Evolutionary conservation across 2,113 vertebrate genomes (phyloP).

Genomic region (Spheniscus mendiculus): DNA sequence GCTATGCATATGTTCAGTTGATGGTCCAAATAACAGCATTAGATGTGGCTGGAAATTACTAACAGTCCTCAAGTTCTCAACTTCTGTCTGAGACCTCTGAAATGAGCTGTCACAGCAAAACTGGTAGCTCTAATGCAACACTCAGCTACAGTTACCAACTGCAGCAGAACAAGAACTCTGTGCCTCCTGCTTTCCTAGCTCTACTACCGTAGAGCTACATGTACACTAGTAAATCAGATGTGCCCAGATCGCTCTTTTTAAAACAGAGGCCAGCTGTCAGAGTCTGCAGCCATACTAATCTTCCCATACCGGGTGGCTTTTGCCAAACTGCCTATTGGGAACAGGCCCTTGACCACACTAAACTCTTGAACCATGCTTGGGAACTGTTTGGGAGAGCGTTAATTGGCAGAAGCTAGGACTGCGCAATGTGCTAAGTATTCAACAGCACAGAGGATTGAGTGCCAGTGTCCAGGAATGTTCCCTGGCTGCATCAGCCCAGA

Average conservation of each 20-base stretch:
- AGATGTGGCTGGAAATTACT: not conserved
- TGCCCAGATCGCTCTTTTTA: fast-evolving
- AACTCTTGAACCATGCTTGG: not conserved
- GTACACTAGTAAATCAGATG: not conserved
- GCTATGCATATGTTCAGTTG: fast-evolving
- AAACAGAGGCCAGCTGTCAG: not conserved
- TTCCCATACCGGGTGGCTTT: not conserved
- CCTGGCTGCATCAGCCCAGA: conserved; percentile 8
- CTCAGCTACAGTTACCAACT: not conserved
- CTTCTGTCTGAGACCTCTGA: not conserved
- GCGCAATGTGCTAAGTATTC: not conserved
- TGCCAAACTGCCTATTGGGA: not conserved
- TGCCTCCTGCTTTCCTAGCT: not conserved
- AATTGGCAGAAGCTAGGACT: not conserved
- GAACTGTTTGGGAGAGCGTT: not conserved
- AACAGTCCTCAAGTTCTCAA: not conserved
- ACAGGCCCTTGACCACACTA: not conserved
- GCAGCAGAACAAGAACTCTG: not conserved
- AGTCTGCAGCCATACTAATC: not conserved
- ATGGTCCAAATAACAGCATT: not conserved
- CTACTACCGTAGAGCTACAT: not conserved
- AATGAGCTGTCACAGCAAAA: not conserved
- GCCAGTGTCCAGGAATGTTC: conserved; percentile 37
- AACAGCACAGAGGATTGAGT: not conserved
- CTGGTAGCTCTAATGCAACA: not conserved